A percentile compares a stretch with the other conserved stretches of the same genome.
These are phyloP conservation scores for Electrophaes corylata DNA, from an alignment of 2,888 invertebrate genomes.

Conservation along the genomic window DNA sequence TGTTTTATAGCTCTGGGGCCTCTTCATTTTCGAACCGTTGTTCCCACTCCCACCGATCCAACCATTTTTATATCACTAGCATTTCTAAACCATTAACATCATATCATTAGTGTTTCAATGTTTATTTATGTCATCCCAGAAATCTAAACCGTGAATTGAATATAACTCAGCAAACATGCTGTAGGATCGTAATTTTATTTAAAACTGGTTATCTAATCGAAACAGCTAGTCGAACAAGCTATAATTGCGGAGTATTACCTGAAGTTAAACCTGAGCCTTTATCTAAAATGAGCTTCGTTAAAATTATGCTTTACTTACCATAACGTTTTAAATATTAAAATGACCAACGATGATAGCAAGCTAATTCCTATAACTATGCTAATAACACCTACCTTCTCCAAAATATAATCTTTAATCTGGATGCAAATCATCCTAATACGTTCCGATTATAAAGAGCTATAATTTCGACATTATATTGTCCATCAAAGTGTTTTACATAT, in stretches of 20 bases:
- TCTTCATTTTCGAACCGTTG: slow-evolving; percentile 2
- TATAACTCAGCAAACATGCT: slow-evolving; percentile 26
- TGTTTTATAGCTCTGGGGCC: slow-evolving; percentile 16
- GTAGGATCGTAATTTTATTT: slow-evolving; percentile 35
- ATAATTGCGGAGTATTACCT: slow-evolving; percentile 53
- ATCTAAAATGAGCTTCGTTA: slow-evolving; percentile 62
- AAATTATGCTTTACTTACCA: slow-evolving; percentile 68
- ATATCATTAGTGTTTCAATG: background rate
- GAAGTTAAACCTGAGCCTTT: slow-evolving; percentile 55
- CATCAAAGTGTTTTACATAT: slow-evolving; percentile 83
- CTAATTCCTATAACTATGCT: slow-evolving; percentile 82
- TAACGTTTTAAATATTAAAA: slow-evolving; percentile 77
- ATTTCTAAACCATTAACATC: background rate
- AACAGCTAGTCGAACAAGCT: slow-evolving; percentile 51
- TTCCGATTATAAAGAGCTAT: slow-evolving; percentile 82
- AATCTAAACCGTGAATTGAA: slow-evolving; percentile 4
- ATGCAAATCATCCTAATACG: slow-evolving; percentile 83
- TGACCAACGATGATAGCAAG: slow-evolving; percentile 74
- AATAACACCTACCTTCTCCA: slow-evolving; percentile 79
- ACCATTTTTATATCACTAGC: background rate
- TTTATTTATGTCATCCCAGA: background rate
- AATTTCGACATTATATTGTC: slow-evolving; percentile 83
- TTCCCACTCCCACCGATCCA: background rate
- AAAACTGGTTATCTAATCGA: slow-evolving; percentile 41
- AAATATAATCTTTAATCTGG: slow-evolving; percentile 84